Percentiles rank a stretch among this genome's conserved stretches.
Evolutionary conservation across 2,113 vertebrate species (phyloP).

Genomic region (Onychostoma macrolepis): DNA sequence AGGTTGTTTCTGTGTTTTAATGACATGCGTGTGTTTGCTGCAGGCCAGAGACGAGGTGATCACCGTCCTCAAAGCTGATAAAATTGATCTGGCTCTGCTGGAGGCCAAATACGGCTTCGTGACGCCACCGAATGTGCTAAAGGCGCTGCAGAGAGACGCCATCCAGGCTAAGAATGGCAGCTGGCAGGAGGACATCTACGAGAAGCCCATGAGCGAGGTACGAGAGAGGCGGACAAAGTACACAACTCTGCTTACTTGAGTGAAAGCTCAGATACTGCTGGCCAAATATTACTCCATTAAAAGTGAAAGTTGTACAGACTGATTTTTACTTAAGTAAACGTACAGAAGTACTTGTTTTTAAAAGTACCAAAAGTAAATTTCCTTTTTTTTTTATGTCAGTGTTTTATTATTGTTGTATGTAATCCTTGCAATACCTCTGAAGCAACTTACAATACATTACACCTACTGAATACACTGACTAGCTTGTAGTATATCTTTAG

Average conservation of each 20-base stretch:
- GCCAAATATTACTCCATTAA: no score
- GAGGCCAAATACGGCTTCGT: constrained; percentile 96
- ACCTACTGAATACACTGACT: no score
- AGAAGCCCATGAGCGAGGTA: constrained; percentile 95
- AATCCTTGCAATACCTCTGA: no score
- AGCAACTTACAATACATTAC: no score
- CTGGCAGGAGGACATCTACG: constrained; percentile 90
- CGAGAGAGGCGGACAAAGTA: background rate
- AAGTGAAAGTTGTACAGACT: no score
- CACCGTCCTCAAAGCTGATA: constrained; percentile 93
- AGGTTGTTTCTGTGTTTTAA: background rate
- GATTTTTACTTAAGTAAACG: no score
- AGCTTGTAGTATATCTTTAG: no score
- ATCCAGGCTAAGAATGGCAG: constrained; percentile 82
- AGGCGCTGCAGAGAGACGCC: constrained; percentile 92
- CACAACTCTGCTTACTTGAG: background rate
- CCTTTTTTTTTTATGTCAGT: no score
- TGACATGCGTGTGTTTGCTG: background rate
- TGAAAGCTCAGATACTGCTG: background rate
- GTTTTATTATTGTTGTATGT: no score
- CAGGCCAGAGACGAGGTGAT: constrained; percentile 98
- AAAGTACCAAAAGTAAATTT: no score
- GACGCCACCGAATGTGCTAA: constrained; percentile 89
- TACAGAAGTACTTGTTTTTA: no score
- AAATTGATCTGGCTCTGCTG: constrained; percentile 90